These are phyloP conservation scores for Lasioglossum calceatum DNA, from an alignment of 2,888 invertebrate genomes.

Conservation along the genomic window DNA sequence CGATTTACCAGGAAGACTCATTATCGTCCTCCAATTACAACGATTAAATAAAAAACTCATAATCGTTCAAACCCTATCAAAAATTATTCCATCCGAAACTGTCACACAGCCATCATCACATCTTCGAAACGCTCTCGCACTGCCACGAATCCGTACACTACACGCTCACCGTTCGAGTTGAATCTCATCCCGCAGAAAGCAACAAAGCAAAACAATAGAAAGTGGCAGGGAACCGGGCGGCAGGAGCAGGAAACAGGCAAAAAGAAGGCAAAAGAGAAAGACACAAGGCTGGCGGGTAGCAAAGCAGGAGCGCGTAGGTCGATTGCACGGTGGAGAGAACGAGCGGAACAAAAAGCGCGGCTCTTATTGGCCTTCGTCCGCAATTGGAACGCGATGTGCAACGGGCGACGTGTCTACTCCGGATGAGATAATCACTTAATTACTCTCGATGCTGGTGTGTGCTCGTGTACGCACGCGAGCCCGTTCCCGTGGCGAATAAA, in stretches of 20 bases:
- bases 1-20: background rate
- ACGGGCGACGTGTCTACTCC: slow-evolving; percentile 72
- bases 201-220: slow-evolving; percentile 3
- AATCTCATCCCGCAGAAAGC: slow-evolving; percentile 4
- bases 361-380: slow-evolving; percentile 55
- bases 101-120: background rate
- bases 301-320: slow-evolving; percentile 33
- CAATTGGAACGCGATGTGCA: slow-evolving; percentile 51
- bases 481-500: slow-evolving; percentile 60
- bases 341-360: slow-evolving; percentile 38
- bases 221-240: background rate
- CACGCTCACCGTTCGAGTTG: background rate
- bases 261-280: background rate
- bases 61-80: background rate
- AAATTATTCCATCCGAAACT: background rate
- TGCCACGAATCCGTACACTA: background rate
- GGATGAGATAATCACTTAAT: slow-evolving; percentile 80
- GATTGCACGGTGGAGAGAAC: slow-evolving; percentile 17
- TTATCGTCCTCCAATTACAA: background rate
- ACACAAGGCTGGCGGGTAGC: background rate
- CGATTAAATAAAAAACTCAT: background rate
- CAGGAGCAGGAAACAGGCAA: background rate
- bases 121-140: background rate
- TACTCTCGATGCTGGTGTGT: slow-evolving; percentile 69
- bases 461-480: slow-evolving; percentile 70